Base-by-base conservation (phyloP, 2,888 invertebrate genomes). In the Diogma glabrata region DNA sequence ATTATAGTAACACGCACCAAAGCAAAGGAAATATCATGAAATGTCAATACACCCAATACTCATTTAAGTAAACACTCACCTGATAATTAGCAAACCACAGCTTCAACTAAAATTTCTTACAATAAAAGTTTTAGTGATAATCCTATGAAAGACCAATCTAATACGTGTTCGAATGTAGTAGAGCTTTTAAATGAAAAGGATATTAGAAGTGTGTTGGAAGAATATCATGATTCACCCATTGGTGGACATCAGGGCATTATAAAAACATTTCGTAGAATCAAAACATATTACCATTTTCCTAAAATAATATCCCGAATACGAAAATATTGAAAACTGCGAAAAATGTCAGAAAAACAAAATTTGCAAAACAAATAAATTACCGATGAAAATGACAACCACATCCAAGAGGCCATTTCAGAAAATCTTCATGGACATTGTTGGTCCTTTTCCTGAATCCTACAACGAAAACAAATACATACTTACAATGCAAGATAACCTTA, bases 401-500 rank as follows among this genome's bases (percentile, higher is more conserved):
- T 28, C 28, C 3, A 28, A 28, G 9, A 28, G 28, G n/a, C 28
- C 28, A n/a, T n/a, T n/a, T n/a, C n/a, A n/a, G n/a, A n/a, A n/a
- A n/a, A n/a, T n/a, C n/a, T n/a, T n/a, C n/a, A n/a, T n/a, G n/a
- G n/a, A n/a, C n/a, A 7, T 38, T 4, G 38, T 38, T 38, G 38
- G 38, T 16, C 38, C 38, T 16, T 3, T 38, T 38, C 14, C 16
- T 38, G 14, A 38, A 14, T 16, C 38, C 3, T 16, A 38, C 16
- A 38, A 38, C 16, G 16, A 16, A 38, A 38, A 38, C 16, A 38
- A 38, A n/a, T 33, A 33, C 33, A 50, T 22, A 48, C n/a, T 67
- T 12, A 64, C 64, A 0, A 14, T 63, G 3, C 62, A 63, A 57
- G 63, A 65, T 45, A 61, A 64, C 52, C 50, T 64, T 6, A 60